These are phyloP conservation scores for Catocala fraxini DNA, from an alignment of 2,888 invertebrate species.

Conservation along the genomic window DNA sequence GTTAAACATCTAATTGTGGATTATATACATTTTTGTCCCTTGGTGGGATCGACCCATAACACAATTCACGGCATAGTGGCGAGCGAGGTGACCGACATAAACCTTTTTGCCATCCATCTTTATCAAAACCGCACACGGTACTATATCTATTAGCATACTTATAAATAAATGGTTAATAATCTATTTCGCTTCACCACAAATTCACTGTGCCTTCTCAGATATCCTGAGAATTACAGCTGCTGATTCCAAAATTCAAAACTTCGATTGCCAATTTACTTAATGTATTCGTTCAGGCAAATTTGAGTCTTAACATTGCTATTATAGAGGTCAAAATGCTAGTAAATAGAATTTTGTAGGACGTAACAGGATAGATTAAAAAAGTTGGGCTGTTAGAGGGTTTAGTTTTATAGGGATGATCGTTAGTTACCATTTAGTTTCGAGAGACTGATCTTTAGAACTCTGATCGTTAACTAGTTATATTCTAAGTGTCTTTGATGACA, in stretches of 20 bases:
- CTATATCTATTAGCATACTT: no score
- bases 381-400: neutral
- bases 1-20: no score
- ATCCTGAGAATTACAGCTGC: constrained; percentile 1
- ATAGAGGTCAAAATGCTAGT: neutral
- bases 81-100: no score
- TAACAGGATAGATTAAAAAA: constrained; percentile 7
- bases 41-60: no score
- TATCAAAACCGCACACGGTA: no score
- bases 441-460: constrained; percentile 1
- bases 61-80: no score
- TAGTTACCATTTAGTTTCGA: constrained; percentile 6
- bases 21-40: no score
- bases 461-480: neutral
- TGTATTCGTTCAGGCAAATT: neutral
- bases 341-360: neutral
- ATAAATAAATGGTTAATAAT: no score
- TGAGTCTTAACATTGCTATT: neutral
- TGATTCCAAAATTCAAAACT: neutral
- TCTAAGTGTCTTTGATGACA: neutral
- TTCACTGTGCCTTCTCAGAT: neutral
- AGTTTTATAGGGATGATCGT: constrained; percentile 6
- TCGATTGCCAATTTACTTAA: neutral
- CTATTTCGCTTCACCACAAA: no score
- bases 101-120: no score